A percentile compares a stretch with the other conserved stretches of the same genome.
Conservation (phyloP, 2,888 invertebrate genomes). For the Stenurella melanura region DNA sequence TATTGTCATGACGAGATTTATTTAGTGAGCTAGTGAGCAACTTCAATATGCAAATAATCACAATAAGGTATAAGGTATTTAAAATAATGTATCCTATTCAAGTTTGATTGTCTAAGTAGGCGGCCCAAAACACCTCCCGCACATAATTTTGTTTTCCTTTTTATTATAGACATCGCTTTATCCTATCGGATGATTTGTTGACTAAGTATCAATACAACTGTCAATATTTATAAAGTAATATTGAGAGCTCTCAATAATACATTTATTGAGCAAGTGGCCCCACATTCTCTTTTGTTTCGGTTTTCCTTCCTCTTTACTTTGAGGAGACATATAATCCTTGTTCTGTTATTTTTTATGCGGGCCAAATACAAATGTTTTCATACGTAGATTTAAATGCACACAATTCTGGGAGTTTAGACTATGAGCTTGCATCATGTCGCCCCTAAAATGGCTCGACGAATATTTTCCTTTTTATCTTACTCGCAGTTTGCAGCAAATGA, state of each 20-base stretch:
- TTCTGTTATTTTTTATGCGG: neutral
- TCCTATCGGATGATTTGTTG: no score
- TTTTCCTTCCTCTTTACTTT: neutral
- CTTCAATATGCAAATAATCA: no score
- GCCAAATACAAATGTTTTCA: conserved; percentile 7
- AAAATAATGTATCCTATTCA: no score
- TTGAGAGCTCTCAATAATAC: neutral
- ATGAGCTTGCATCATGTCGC: neutral
- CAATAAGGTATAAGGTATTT: no score
- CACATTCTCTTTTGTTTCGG: neutral
- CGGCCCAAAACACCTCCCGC: no score
- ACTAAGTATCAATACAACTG: no score
- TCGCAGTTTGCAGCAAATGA: neutral
- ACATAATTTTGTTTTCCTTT: neutral
- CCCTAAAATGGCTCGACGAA: neutral
- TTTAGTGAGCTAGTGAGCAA: no score
- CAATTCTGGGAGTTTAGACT: neutral
- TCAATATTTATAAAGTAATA: conserved; percentile 7
- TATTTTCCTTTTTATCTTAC: neutral
- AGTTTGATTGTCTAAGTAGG: no score
- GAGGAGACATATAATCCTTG: neutral
- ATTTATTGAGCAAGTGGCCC: neutral
- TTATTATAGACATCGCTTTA: neutral
- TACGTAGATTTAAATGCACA: neutral
- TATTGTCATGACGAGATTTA: no score